phyloP scores from a whole-genome alignment of 53 echinoderm and acorn worm species.

The Astropecten irregularis region DNA sequence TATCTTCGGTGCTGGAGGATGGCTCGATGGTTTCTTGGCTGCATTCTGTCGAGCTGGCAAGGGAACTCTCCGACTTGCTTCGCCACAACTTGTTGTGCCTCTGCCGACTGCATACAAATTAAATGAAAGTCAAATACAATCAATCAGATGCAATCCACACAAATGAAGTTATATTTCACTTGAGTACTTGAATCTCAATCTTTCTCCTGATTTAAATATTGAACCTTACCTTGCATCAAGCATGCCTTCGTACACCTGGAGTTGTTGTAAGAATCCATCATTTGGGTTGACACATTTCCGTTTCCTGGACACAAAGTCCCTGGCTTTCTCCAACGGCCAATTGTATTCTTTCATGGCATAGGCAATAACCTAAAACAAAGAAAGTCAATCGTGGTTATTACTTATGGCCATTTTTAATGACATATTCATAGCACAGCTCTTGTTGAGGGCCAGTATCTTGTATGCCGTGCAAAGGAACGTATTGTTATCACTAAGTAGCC shows the following conservation, averaged over 20 bases:
- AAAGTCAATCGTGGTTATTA: neutral
- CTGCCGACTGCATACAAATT: slow-evolving; percentile 69
- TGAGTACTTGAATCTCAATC: too few species aligned
- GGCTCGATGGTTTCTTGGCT: slow-evolving; percentile 69
- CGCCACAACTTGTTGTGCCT: slow-evolving; percentile 88
- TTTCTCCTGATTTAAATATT: too few species aligned
- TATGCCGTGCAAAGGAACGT: too few species aligned
- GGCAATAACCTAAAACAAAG: slow-evolving; percentile 77
- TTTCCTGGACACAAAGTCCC: slow-evolving; percentile 61
- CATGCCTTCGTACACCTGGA: slow-evolving; percentile 91
- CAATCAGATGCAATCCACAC: neutral
- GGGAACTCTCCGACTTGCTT: slow-evolving; percentile 92
- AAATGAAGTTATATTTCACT: neutral
- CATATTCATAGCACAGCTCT: too few species aligned
- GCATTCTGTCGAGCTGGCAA: slow-evolving; percentile 60
- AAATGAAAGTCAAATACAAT: neutral
- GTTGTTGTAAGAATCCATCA: slow-evolving; percentile 81
- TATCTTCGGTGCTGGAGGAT: slow-evolving; percentile 61
- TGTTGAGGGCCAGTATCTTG: too few species aligned
- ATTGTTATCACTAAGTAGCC: too few species aligned
- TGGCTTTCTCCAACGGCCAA: slow-evolving; percentile 81
- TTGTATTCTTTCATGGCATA: slow-evolving; percentile 96
- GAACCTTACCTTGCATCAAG: slow-evolving; percentile 93
- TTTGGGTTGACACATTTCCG: slow-evolving; percentile 84
- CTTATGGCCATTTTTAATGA: too few species aligned